Percentiles rank a stretch among this genome's conserved stretches.
phyloP scores from a whole-genome alignment of 30 jellyfish, hydroid and myxozoan genomes.

The Haliclystus octoradiatus region DNA sequence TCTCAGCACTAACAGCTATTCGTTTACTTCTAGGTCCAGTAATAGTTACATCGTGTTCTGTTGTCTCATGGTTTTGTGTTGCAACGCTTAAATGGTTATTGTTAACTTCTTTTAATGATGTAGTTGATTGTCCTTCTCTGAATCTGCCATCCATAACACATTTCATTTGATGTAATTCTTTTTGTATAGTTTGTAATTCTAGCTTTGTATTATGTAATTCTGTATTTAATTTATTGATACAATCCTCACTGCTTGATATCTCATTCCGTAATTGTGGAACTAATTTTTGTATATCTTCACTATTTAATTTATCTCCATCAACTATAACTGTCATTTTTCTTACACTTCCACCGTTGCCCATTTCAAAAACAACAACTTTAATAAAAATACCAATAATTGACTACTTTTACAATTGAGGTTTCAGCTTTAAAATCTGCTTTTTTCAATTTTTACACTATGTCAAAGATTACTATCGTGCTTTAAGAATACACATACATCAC shows the following conservation, averaged over 20 bases:
- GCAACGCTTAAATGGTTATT: not conserved
- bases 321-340: slow-evolving; percentile 9
- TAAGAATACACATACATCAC: too few relatives aligned
- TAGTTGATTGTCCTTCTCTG: slow-evolving; percentile 4
- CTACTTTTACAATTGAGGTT: too few relatives aligned
- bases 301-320: slow-evolving; percentile 59
- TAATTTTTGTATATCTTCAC: slow-evolving; percentile 21
- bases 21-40: slow-evolving; percentile 59
- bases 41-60: slow-evolving; percentile 18
- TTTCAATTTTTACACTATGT: too few relatives aligned
- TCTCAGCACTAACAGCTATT: slow-evolving; percentile 86
- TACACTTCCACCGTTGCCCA: slow-evolving; percentile 91
- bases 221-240: slow-evolving; percentile 28
- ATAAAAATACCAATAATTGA: too few relatives aligned
- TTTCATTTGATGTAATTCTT: slow-evolving; percentile 62
- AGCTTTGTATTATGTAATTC: slow-evolving; percentile 29
- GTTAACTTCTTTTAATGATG: slow-evolving; percentile 19
- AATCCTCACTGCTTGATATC: slow-evolving; percentile 30
- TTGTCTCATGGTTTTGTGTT: not conserved
- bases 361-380: too few relatives aligned
- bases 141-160: slow-evolving; percentile 68
- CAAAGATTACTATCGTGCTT: too few relatives aligned
- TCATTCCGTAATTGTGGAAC: slow-evolving; percentile 59
- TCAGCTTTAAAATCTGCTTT: too few relatives aligned
- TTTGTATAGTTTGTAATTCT: slow-evolving; percentile 36